Evolutionary conservation across 2,888 invertebrate species (phyloP), one percentile per base, ranked within the genome.

Genomic region (Poecilobothrus nobilitatus): DNA sequence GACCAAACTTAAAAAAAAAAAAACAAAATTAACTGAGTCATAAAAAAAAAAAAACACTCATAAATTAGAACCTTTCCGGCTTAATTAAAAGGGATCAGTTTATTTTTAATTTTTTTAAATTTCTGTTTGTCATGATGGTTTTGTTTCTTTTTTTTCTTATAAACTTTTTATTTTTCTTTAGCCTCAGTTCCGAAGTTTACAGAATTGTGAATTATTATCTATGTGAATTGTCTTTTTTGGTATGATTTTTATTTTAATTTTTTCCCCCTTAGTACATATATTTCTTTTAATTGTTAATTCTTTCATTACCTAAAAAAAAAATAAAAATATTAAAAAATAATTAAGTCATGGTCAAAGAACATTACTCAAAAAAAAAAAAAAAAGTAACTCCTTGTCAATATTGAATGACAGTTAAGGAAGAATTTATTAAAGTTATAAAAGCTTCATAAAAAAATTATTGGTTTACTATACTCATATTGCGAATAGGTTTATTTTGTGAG

Each of bases 21-120:
- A 53, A 53, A 6, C 7, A 53, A 53, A 53, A 53, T 53, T 53
- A 53, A 53, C 53, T 37, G 6, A 21, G 22, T 63, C 21, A 63
- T 15, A 22, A 22, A 63, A 63, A 22, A 22, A 62, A 62, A n/a
- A 62, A 62, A 62, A 21, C 22, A 63, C 63, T 63, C 63, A 27
- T 63, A 63, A 63, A 63, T 63, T 63, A 63, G 27, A 63, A 63
- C 63, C 63, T 63, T 63, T 63, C 63, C 63, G 63, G 63, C 63
- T 63, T 63, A 63, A 63, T 63, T 63, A 63, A 27, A 27, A 27
- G 15, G 53, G 53, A 53, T 53, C 27, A 27, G 27, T 27, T 27
- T 27, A 27, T 4, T 27, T 4, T 27, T 27, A 18, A 53, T 53
- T 53, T 37, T 37, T 37, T 21, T 27, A 4, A 27, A 27, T 63